Conservation (phyloP, 2,888 invertebrate genomes). For the Nesidiocoris tenuis region DNA sequence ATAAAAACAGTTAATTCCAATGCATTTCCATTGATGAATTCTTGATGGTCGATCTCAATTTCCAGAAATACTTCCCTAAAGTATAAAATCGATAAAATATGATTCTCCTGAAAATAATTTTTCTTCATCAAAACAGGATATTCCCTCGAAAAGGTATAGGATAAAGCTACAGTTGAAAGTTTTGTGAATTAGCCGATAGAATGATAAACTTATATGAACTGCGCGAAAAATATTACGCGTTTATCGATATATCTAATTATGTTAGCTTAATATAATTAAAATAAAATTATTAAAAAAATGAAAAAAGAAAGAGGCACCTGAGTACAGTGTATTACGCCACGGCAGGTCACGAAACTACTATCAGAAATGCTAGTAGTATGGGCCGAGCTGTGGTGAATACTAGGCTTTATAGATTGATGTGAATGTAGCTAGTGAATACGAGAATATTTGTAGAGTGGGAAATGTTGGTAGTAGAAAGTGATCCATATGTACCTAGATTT, state of each 20-base stretch:
- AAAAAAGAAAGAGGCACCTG: conserved; percentile 45
- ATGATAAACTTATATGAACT: not conserved
- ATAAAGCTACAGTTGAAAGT: not conserved
- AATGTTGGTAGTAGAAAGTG: conserved; percentile 14
- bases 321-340: conserved; percentile 47
- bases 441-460: conserved; percentile 18
- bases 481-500: too few relatives aligned
- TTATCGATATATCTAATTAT: not conserved
- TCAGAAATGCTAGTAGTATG: not conserved
- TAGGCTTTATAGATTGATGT: conserved; percentile 30
- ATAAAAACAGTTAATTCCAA: not conserved
- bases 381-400: conserved; percentile 31
- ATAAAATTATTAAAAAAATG: not conserved
- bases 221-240: not conserved
- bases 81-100: too few relatives aligned
- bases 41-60: too few relatives aligned
- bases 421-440: conserved; percentile 14
- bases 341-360: conserved; percentile 33
- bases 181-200: not conserved
- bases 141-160: not conserved
- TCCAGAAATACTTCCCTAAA: too few relatives aligned
- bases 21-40: too few relatives aligned
- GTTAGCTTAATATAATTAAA: not conserved
- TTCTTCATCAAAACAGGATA: not conserved
- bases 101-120: too few relatives aligned